Evolutionary conservation across 2,797 vertebrate species (phyloP).

Genomic region (Scyliorhinus canicula): DNA sequence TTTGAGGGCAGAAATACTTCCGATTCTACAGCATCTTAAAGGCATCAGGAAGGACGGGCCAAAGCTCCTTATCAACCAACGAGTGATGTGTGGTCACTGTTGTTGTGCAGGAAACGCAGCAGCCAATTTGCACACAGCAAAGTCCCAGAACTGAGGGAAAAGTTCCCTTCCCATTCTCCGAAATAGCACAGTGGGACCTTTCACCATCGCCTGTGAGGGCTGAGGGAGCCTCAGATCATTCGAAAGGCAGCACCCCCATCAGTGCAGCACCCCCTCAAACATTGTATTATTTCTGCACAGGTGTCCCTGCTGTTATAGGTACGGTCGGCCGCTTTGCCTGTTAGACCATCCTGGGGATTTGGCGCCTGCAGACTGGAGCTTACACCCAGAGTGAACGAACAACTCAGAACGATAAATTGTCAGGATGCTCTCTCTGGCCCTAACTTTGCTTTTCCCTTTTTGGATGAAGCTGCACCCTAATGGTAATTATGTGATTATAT

Average conservation of each 20-base stretch:
- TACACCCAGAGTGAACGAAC: background rate
- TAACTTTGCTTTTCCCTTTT: background rate
- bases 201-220: background rate
- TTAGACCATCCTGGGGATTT: background rate
- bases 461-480: background rate
- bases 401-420: background rate
- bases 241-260: too few species aligned
- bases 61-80: background rate
- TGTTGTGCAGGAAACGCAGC: background rate
- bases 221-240: too few species aligned
- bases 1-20: background rate
- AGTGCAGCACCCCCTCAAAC: background rate
- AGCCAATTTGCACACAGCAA: background rate
- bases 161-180: background rate
- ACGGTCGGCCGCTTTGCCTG: background rate
- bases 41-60: background rate
- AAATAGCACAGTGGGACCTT: background rate
- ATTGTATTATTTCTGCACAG: background rate
- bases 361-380: background rate
- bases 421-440: background rate
- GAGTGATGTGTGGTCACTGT: background rate
- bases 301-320: background rate
- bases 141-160: background rate
- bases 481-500: background rate
- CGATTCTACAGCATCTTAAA: background rate